Base-by-base conservation (phyloP, 2,797 vertebrate genomes). In the Cryptoblepharus egeriae region DNA sequence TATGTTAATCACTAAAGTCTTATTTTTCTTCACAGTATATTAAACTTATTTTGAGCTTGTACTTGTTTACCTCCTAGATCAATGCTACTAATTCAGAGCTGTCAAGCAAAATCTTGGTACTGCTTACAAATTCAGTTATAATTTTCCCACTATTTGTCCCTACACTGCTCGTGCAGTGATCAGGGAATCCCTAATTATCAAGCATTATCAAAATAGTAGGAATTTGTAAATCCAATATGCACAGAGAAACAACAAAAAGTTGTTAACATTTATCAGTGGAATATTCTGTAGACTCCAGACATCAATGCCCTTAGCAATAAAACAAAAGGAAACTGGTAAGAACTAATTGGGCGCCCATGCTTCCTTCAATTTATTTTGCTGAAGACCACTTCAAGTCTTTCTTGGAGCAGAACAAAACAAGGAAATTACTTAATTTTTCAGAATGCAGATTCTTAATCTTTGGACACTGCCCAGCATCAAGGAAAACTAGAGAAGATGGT, bases 341-440 rank as follows among this genome's bases (percentile, higher is more conserved):
- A 83, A 83, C 22, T 74, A 88, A 79, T 60, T 80, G 71, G 22
- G 22, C 35, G 65, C 18, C 2, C 15, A 52, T 30, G 75, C 24
- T 88, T 89, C 69, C 58, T 28, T 65, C 39, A 4, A 39, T 77
- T 88, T 81, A 49, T 86, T 83, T 82, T 26, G 80, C 88, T 78
- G 73, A 76, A 85, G 39, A 82, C 73, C 74, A 84, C 83, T 79
- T 80, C 73, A 82, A 6, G 26, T 69, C 71, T 86, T 88, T 79
- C 81, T 83, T 86, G 78, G 1, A 85, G 63, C 81, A 81, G 86
- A 89, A 85, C 30, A 92, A 91, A 88, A 39, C 72, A 68, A 69
- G 84, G 82, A 87, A 89, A 86, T 85, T 32, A 80, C 12, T 28
- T 71, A 75, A 71, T 37, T 88, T 79, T 28, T 79, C 87, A 83